Base-by-base conservation (phyloP, 2,888 invertebrate genomes). In the Poecilus cupreus region DNA sequence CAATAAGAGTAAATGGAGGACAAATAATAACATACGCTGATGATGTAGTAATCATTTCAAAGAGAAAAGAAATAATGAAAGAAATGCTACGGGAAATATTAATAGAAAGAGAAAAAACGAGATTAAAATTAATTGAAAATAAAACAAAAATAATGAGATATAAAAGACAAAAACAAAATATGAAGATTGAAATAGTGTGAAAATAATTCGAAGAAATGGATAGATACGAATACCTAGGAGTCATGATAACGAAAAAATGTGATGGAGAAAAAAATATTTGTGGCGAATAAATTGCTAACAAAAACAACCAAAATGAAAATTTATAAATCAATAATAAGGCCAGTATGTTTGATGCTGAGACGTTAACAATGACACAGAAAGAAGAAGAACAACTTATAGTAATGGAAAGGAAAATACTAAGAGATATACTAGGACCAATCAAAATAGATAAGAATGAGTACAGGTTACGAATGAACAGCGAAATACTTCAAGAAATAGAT, bases 401-500 rank as follows among this genome's bases (percentile, higher is more conserved):
- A 57, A 57, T 16, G 18, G 18, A 57, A 57, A 57, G 57, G 18
- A 5, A n/a, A n/a, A n/a, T n/a, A n/a, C n/a, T n/a, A n/a, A n/a
- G n/a, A n/a, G n/a, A n/a, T n/a, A n/a, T n/a, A 57, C 16, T 57
- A 57, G 57, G 57, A 57, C 57, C 57, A 5, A 57, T 10, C 8
- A 57, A 57, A 57, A 24, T 57, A 57, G 8, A 10, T n/a, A 18
- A 57, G 10, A 10, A 20, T 24, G 57, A 57, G 16, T 57, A n/a
- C n/a, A n/a, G n/a, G n/a, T n/a, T n/a, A n/a, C n/a, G n/a, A n/a
- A n/a, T n/a, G n/a, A n/a, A n/a, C n/a, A n/a, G n/a, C n/a, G n/a
- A n/a, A n/a, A n/a, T n/a, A n/a, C n/a, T n/a, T n/a, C n/a, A n/a
- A n/a, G n/a, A n/a, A n/a, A n/a, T n/a, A n/a, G n/a, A n/a, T n/a